Base-by-base conservation (phyloP, 2,888 invertebrate species). In the Stenichneumon culpator region DNA sequence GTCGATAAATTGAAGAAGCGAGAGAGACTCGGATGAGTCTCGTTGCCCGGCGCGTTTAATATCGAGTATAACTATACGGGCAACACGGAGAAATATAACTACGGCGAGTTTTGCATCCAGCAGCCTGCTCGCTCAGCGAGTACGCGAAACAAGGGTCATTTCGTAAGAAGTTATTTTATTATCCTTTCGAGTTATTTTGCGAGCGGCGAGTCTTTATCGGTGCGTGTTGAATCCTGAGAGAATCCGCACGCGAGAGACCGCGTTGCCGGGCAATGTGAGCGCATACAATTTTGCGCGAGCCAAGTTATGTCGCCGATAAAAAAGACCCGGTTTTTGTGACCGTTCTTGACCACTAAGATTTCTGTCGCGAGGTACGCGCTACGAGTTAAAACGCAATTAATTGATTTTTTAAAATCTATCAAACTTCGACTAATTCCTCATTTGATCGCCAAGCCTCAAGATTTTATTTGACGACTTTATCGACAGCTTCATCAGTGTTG, bases 141-240 rank as follows among this genome's bases (percentile, higher is more conserved):
- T 79, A 69, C 67, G 73, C 73, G 79, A 79, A 83, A 79, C 79
- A 83, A 79, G 73, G 47, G 25, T 79, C 79, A 83, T 83, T 83
- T 79, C 79, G 74, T 74, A 79, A 83, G 39, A 79, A 74, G 73
- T 83, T 83, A 83, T 83, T 83, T 83, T 74, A 83, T 83, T 83
- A 83, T 79, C 50, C 63, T 50, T 54, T 73, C 68, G 67, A 50
- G 73, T 69, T 79, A 50, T 79, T 47, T 83, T 79, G 69, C 57
- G 11, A 39, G 54, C 39, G 63, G 28, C 19, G 19, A 54, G 19
- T 68, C 39, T 83, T 83, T 63, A 74, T 68, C 78, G 44, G 78
- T 67, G 77, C 72, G 70, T 72, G 44, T 77, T 82, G 52, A 77
- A 77, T 72, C 44, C 54, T 11, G 28, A 69, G 19, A 69, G 39